phyloP scores from a whole-genome alignment of 2,797 vertebrate species.

The Xerus rutilus region DNA sequence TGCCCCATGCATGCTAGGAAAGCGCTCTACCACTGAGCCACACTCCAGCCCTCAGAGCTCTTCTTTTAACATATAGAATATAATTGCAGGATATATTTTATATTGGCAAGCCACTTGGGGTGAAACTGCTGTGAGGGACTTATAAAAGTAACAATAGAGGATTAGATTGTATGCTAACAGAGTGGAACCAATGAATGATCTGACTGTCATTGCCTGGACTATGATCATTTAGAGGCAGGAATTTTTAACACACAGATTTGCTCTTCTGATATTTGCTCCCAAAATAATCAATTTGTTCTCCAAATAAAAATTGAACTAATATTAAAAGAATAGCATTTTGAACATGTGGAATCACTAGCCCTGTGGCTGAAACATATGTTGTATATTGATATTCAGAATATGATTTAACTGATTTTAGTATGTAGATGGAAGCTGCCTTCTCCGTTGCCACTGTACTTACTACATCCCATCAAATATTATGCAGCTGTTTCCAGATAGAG shows the following conservation, averaged over 20 bases:
- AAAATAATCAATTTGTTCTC: neutral
- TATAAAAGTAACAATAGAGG: neutral
- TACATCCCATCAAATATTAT: neutral
- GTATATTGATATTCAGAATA: neutral
- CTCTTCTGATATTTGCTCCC: slow-evolving; percentile 7
- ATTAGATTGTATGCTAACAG: slow-evolving; percentile 18
- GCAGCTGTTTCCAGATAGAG: neutral
- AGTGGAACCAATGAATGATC: neutral
- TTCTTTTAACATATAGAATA: slow-evolving; percentile 35
- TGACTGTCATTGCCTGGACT: neutral
- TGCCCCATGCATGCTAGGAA: too few relatives aligned
- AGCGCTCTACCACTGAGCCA: too few relatives aligned
- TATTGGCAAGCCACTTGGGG: slow-evolving; percentile 27
- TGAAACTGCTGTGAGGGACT: neutral
- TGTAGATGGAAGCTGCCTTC: neutral
- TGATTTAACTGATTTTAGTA: neutral
- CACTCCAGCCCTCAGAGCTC: too few relatives aligned
- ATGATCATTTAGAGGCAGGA: slow-evolving; percentile 11
- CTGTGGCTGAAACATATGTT: neutral
- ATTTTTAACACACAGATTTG: slow-evolving; percentile 25
- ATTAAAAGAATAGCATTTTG: slow-evolving; percentile 10
- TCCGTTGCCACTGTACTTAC: neutral
- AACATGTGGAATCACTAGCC: neutral
- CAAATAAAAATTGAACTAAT: slow-evolving; percentile 28
- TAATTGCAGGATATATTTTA: neutral